Conservation (phyloP, 1,140 invertebrate genomes). For the Armadillidium nasatum region DNA sequence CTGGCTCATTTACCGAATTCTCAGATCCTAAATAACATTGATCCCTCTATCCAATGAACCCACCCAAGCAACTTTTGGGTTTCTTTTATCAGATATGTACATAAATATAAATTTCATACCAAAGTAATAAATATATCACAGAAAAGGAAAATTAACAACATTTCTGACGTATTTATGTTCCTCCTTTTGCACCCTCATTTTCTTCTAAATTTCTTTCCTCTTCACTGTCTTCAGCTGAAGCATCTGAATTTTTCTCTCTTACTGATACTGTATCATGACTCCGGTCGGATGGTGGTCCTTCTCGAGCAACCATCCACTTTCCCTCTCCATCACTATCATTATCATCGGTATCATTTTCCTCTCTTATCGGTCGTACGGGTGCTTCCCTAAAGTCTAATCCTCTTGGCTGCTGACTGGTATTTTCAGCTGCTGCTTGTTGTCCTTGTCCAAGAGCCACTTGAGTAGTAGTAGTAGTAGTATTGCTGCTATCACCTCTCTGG, state of each 20-base stretch:
- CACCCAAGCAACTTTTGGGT: too few species aligned
- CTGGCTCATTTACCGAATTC: too few species aligned
- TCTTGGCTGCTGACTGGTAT: not conserved
- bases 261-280: not conserved
- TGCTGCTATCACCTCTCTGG: not conserved
- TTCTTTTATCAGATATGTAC: too few species aligned
- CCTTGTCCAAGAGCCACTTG: too few species aligned
- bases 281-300: not conserved
- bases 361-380: not conserved
- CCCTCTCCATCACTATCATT: not conserved
- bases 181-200: not conserved
- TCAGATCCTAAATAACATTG: too few species aligned
- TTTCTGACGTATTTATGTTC: not conserved
- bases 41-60: too few species aligned
- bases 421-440: not conserved
- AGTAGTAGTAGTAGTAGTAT: too few species aligned
- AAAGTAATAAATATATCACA: too few species aligned
- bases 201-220: not conserved
- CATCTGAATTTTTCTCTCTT: not conserved
- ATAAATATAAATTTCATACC: too few species aligned
- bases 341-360: not conserved
- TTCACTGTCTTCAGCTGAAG: not conserved
- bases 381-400: not conserved
- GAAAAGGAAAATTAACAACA: too few species aligned
- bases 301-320: not conserved